Evolutionary conservation across 2,888 invertebrate species (phyloP).

Genomic region (Oscheius onirici): DNA sequence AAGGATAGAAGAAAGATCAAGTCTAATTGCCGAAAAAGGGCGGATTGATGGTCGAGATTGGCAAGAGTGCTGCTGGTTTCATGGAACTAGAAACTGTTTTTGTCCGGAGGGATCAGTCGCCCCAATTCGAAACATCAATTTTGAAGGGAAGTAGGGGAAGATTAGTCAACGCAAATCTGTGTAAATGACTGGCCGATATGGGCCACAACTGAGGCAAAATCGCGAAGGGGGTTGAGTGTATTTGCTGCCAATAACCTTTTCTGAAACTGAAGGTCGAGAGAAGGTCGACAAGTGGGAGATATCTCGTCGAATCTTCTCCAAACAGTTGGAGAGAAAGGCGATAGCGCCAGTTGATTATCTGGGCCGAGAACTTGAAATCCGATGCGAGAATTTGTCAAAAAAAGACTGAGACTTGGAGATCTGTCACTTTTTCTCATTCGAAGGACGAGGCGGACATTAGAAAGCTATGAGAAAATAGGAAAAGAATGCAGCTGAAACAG

Average conservation of each 20-base stretch:
- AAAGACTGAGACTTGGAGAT: not conserved
- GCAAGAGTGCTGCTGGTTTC: not conserved
- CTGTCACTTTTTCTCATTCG: not conserved
- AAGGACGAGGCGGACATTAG: no score
- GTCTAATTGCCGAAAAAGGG: not conserved
- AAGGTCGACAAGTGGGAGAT: not conserved
- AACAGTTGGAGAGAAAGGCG: not conserved
- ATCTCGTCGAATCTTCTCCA: not conserved
- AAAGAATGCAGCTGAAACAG: no score
- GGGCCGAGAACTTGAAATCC: constrained; percentile 9
- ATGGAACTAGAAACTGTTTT: not conserved
- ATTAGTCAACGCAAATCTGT: not conserved
- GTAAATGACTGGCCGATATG: not conserved
- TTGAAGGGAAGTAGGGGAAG: not conserved
- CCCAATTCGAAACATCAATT: not conserved
- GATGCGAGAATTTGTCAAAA: constrained; percentile 7
- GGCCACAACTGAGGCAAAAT: not conserved
- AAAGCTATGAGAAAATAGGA: no score
- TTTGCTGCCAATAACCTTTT: not conserved
- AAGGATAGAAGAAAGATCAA: not conserved
- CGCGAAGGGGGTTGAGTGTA: constrained; percentile 20
- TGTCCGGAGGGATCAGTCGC: not conserved
- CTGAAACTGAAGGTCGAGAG: constrained; percentile 4
- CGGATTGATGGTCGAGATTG: constrained; percentile 1
- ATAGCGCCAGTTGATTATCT: not conserved